Evolutionary conservation across 2,797 vertebrate genomes (phyloP), one percentile per base, ranked within the genome.

Genomic region (Chelmon rostratus): DNA sequence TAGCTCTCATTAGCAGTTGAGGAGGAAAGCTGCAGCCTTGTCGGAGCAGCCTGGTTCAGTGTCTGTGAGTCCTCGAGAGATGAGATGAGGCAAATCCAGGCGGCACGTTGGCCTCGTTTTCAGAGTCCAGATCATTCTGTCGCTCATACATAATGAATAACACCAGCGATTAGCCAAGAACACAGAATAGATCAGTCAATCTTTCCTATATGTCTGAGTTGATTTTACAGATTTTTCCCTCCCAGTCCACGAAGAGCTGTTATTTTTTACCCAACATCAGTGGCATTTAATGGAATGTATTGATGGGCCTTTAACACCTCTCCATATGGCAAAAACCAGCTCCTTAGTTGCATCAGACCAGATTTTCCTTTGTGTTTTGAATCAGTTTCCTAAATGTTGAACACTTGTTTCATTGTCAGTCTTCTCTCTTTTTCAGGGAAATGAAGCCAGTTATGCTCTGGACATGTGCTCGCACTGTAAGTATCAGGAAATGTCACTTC

Each of bases 391-490:
- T 59, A 1, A 54, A 25, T 67, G 6, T 38, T 13, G 18, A 64
- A 12, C 13, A 0, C 12, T 23, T 12, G 35, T 44, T 65, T 79
- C 3, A 74, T 35, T 35, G 11, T 72, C 18, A 1, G 0, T 74
- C 8, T 69, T 82, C 19, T 83, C 10, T 82, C 13, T 93, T 61
- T 81, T 95, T 65, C 90, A 98, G 97, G 97, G 97, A 95, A 98
- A 98, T 94, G 97, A 98, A 93, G 97, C 97, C 91, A 98, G 97
- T 91, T 98, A 98, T 66, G 97, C 97, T 54, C 93, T 98, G 97
- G 97, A 98, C 94, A 98, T 98, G 97, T 98, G 97, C 96, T 96
- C 97, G 1, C 97, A 98, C 95, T 98, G 97, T 98, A 95, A 98
- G 97, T 97, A 85, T 21, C 40, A 42, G 0, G n/a, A 33, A 50